These are phyloP conservation scores for Perca schrenkii DNA, from an alignment of 2,113 vertebrate species.

Conservation along the genomic window DNA sequence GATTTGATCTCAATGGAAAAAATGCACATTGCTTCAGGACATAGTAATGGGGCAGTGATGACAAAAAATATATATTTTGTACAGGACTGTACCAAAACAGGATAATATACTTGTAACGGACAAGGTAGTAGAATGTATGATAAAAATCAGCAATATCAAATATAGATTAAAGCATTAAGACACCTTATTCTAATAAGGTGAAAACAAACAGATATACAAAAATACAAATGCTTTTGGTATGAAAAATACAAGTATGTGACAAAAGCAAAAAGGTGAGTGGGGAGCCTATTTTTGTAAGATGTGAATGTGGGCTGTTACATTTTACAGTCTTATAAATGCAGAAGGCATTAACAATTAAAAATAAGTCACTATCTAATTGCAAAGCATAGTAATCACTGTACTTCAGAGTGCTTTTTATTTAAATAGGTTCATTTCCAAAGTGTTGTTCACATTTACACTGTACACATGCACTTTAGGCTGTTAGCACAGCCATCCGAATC, in stretches of 20 bases:
- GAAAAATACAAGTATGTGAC: no score
- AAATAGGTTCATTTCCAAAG: conserved; percentile 65
- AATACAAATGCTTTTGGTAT: no score
- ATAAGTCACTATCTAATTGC: not conserved
- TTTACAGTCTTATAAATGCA: not conserved
- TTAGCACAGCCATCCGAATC: conserved; percentile 35
- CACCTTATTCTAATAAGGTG: not conserved
- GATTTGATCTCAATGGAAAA: no score
- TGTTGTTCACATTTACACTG: conserved; percentile 68
- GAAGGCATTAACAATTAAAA: not conserved
- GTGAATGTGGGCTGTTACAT: not conserved
- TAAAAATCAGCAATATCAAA: not conserved
- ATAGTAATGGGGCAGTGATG: no score
- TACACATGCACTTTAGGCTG: conserved; percentile 67
- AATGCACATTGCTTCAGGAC: no score
- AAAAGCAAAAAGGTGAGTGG: no score
- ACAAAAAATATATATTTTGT: not conserved
- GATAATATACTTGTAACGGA: not conserved
- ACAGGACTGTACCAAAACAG: not conserved
- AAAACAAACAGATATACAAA: not conserved
- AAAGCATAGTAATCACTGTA: not conserved
- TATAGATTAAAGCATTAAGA: not conserved
- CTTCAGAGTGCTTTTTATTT: conserved; percentile 63
- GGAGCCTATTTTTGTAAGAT: no score
- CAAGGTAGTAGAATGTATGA: not conserved